Conservation (phyloP, 2,113 vertebrate genomes). For the Philantomba maxwellii region DNA sequence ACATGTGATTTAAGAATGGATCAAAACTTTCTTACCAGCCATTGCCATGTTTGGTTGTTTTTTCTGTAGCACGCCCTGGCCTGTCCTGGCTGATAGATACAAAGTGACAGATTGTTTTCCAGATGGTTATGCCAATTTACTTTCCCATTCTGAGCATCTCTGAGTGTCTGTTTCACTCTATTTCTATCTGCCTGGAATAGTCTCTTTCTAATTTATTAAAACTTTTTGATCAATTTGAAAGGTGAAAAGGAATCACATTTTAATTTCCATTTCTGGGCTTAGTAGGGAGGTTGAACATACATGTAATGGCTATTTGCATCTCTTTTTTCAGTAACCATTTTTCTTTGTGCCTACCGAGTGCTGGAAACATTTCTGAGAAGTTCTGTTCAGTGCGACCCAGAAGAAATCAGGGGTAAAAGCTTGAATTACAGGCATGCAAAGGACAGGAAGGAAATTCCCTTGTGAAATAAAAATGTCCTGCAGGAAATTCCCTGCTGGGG, state of each 20-base stretch:
- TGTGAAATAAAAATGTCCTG: fast-evolving
- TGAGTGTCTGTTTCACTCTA: background rate
- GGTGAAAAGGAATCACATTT: background rate
- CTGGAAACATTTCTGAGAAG: background rate
- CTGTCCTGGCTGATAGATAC: background rate
- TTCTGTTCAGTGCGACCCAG: background rate
- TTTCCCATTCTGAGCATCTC: background rate
- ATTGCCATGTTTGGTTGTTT: background rate
- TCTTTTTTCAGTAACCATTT: no score
- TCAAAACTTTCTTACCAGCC: background rate
- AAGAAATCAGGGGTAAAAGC: fast-evolving
- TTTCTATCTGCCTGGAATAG: background rate
- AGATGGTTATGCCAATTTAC: background rate
- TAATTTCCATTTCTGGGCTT: background rate
- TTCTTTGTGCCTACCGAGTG: background rate
- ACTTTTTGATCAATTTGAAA: background rate
- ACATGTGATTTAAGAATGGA: background rate
- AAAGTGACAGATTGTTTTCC: conserved; percentile 30
- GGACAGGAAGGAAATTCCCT: fast-evolving
- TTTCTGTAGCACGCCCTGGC: background rate
- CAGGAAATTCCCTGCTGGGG: no score
- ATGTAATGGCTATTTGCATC: background rate
- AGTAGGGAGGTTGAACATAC: background rate
- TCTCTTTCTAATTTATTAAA: background rate
- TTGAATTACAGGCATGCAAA: fast-evolving